Evolutionary conservation across 2,797 vertebrate genomes (phyloP), one percentile per base, ranked within the genome.

Genomic region (Takifugu ocellatus): DNA sequence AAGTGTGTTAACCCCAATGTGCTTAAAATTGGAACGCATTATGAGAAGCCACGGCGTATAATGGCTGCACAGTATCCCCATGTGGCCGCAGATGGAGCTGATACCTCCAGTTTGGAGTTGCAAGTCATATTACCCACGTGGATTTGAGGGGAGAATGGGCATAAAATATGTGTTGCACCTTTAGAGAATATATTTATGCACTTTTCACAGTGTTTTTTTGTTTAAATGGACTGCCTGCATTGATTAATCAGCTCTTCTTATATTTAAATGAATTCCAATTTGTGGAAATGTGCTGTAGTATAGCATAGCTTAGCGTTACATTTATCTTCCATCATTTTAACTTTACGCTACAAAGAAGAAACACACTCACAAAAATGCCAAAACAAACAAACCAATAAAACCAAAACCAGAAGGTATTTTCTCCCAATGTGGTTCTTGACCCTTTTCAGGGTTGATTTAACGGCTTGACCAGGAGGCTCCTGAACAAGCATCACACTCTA

Each of bases 1-100:
- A 68, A 70, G 63, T 58, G 57, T 51, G 79, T 75, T 65, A 68
- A 63, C 75, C 60, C 51, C 59, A 75, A 61, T 68, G 51, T 63
- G 61, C 63, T 72, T 66, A 49, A 43, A 26, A 68, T 74, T 54
- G 29, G 36, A 54, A 77, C 70, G 58, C 65, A 66, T 72, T 65
- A 63, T 49, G 56, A 49, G 42, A 53, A 72, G 70, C 42, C 21
- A 21, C 29, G 11, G 52, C 49, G 51, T 60, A 66, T 64, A 61
- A 77, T 70, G 62, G 49, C 33, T 21, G 21, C 21, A 21, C 21
- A 21, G 21, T 21, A 21, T 21, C 21, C 7, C 51, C 59, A 50
- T 42, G 47, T 44, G 61, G 63, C 48, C 9, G 54, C 55, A 59
- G 36, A 31, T 50, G 55, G 48, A 68, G 49, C 49, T 43, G 42